Evolutionary conservation across 2,888 invertebrate species (phyloP).

Genomic region (Eupithecia centaureata): DNA sequence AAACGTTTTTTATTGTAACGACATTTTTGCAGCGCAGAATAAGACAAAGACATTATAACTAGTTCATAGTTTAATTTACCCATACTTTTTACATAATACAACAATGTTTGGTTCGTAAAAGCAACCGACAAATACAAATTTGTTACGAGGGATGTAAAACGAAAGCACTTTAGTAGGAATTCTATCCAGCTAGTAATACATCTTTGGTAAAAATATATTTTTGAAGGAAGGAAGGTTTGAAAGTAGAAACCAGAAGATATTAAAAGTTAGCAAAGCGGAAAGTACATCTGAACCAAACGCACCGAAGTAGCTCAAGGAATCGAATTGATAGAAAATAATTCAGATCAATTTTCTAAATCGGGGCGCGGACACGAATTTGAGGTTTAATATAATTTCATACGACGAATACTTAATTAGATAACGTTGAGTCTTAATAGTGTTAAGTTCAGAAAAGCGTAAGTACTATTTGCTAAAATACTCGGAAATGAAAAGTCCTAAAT

Average conservation of each 20-base stretch:
- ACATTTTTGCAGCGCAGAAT: too few relatives aligned
- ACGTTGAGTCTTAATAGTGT: too few relatives aligned
- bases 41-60: too few relatives aligned
- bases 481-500: neutral
- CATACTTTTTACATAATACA: too few relatives aligned
- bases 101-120: neutral
- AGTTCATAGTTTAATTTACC: too few relatives aligned
- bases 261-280: neutral
- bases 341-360: neutral
- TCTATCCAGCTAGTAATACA: neutral
- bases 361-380: too few relatives aligned
- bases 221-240: neutral
- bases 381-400: too few relatives aligned
- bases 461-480: neutral
- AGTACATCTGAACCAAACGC: neutral
- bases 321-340: neutral
- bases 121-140: neutral
- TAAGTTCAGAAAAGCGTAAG: too few relatives aligned
- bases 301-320: neutral
- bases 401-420: too few relatives aligned
- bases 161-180: constrained; percentile 2
- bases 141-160: neutral
- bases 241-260: neutral
- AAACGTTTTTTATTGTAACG: too few relatives aligned
- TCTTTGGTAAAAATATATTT: constrained; percentile 1